phyloP scores from a whole-genome alignment of 2,113 vertebrate species.

The Etia nguti region DNA sequence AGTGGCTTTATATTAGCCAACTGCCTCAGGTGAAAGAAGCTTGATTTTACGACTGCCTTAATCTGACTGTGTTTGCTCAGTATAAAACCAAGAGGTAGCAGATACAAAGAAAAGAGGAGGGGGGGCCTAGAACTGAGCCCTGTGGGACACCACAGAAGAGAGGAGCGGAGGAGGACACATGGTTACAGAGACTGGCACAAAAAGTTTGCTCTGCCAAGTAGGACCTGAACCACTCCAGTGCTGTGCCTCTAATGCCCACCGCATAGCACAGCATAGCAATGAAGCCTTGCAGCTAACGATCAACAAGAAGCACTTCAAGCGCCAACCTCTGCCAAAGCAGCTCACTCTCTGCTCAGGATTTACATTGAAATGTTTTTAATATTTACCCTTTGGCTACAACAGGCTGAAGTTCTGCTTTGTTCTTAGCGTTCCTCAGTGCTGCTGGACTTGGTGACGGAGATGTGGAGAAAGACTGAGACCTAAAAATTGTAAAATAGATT shows the following conservation, averaged over 20 bases:
- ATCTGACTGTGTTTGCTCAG: not conserved
- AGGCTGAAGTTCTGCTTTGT: slow-evolving; percentile 79
- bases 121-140: not conserved
- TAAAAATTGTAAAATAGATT: slow-evolving; percentile 24
- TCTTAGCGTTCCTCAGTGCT: slow-evolving; percentile 80
- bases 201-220: not conserved
- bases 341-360: not conserved
- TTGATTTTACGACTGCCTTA: not conserved
- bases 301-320: not conserved
- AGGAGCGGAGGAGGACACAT: not conserved
- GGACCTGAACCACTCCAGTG: not conserved
- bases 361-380: not conserved
- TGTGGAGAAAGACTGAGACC: slow-evolving; percentile 90
- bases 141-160: not conserved
- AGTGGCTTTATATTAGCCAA: not conserved
- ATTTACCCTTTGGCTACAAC: slow-evolving; percentile 79
- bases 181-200: not conserved
- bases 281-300: not conserved
- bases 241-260: not conserved
- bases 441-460: slow-evolving; percentile 86
- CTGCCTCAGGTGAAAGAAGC: not conserved
- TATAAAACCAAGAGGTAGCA: not conserved
- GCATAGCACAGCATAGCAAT: not conserved
- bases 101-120: not conserved
- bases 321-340: not conserved